Percentiles rank a stretch among this genome's conserved stretches.
Conservation (phyloP, 2,888 invertebrate genomes). For the Bellardia bayeri region DNA sequence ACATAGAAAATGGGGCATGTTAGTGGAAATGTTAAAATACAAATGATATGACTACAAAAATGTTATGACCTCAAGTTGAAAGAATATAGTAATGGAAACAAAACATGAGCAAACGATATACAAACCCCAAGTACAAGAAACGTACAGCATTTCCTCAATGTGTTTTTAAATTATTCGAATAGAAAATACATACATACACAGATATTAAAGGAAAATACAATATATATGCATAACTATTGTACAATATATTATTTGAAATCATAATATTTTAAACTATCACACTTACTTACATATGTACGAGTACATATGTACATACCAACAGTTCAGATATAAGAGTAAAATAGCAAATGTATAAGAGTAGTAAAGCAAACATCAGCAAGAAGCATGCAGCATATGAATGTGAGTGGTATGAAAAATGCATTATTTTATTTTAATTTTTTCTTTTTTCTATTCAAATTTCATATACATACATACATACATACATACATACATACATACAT, state of each 20-base stretch:
- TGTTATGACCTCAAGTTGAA: conserved; percentile 60
- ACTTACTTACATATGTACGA: conserved; percentile 52
- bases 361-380: conserved; percentile 6
- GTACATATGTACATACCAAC: not conserved
- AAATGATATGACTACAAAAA: conserved; percentile 39
- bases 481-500: too few relatives aligned
- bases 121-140: not conserved
- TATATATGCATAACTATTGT: conserved; percentile 48
- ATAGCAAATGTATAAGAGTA: not conserved
- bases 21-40: conserved; percentile 34
- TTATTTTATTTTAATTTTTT: not conserved
- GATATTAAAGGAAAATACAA: conserved; percentile 22
- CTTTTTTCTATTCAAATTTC: not conserved
- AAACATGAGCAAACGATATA: not conserved
- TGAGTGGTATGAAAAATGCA: conserved; percentile 52
- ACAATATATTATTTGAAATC: conserved; percentile 47
- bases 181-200: conserved; percentile 1
- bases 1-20: conserved; percentile 7
- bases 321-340: not conserved
- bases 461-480: not conserved
- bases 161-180: conserved; percentile 46
- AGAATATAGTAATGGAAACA: conserved; percentile 39
- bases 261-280: conserved; percentile 69
- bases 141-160: conserved; percentile 56
- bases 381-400: conserved; percentile 31